Base-by-base conservation (phyloP, 2,113 vertebrate genomes). In the Passer montanus region DNA sequence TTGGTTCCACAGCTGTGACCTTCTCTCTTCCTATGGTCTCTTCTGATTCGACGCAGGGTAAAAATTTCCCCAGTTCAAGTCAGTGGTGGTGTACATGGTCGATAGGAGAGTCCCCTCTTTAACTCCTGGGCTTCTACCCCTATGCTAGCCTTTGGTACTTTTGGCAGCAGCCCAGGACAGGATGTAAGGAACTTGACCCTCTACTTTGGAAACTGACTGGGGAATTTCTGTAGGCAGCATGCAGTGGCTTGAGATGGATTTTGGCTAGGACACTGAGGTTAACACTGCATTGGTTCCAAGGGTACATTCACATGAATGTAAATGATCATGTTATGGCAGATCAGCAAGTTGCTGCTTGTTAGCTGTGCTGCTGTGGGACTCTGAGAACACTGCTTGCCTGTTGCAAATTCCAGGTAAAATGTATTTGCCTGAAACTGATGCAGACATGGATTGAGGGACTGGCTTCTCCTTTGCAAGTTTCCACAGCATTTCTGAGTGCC, bases 181-280 rank as follows among this genome's bases (percentile, higher is more conserved):
- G 89, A 94, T 95, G 86, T 75, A 67, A 95, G 95, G 90, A 96
- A 90, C 96, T 96, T 97, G 93, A 93, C 90, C 95, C 84, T 91
- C 73, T 84, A 9, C 76, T 88, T 92, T 31, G 68, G 86, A 79
- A 95, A 78, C 52, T 33, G 66, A 64, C 52, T 60, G 56, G 76
- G 88, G 77, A 83, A 52, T 85, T 95, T 94, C 59, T 94, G 84
- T 53, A 91, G 93, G 87, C 91, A 91, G 84, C 73, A 37, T 91
- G 95, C 80, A 76, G 80, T 96, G 90, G 89, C 93, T 94, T 93
- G 95, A 88, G 95, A 70, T 94, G 90, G 91, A 84, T 86, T 94
- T 90, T 93, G 95, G 90, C 96, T 91, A 84, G 93, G 93, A 95
- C 87, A 63, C 82, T 77, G 93, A 91, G 95, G 92, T 95, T 93